phyloP scores from a whole-genome alignment of 2,888 invertebrate species.

The Tribolium freemani region DNA sequence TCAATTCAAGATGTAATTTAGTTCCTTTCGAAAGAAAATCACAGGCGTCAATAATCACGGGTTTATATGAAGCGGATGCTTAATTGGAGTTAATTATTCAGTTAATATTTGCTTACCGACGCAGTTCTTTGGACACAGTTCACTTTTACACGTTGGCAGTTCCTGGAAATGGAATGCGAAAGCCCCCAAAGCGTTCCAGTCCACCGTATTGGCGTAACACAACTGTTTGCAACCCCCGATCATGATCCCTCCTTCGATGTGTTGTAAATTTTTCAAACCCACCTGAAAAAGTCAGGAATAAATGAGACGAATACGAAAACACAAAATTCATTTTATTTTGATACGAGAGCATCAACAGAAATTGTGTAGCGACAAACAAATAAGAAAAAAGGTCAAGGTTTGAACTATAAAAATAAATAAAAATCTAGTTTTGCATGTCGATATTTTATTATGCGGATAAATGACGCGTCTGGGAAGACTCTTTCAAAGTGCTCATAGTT shows the following conservation, averaged over 20 bases:
- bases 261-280: conserved; percentile 79
- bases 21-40: conserved; percentile 2
- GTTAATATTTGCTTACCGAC: conserved; percentile 43
- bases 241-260: conserved; percentile 87
- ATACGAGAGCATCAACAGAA: too few relatives aligned
- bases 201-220: conserved; percentile 81
- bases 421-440: too few relatives aligned
- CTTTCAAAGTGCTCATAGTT: too few relatives aligned
- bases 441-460: too few relatives aligned
- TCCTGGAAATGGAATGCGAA: conserved; percentile 13
- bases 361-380: too few relatives aligned
- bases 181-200: conserved; percentile 71
- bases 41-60: conserved; percentile 7
- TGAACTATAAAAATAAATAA: background rate
- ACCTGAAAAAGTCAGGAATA: conserved; percentile 70
- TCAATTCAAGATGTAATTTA: conserved; percentile 23
- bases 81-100: conserved; percentile 27
- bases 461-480: too few relatives aligned
- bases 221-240: conserved; percentile 82
- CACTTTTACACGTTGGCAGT: background rate
- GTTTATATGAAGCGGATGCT: background rate
- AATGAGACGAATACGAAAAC: background rate
- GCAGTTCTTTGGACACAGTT: conserved; percentile 44
- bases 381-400: background rate
- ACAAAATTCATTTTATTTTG: background rate